Evolutionary conservation across 2,888 invertebrate species (phyloP), one percentile per base, ranked within the genome.

Genomic region (Eurytoma adleriae): DNA sequence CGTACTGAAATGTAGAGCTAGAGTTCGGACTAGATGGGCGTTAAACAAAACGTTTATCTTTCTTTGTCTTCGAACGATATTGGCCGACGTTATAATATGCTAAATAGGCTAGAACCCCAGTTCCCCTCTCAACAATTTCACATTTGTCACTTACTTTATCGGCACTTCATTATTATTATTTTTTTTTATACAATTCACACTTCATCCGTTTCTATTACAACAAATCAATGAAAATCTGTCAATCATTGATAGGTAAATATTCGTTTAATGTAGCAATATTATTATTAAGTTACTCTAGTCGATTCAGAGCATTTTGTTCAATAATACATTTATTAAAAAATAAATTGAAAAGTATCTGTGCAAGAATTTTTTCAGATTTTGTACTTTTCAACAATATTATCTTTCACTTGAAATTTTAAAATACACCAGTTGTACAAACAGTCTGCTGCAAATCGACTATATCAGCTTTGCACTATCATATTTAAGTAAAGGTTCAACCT

Each of bases 1-100:
- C 48, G 73, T 78, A 71, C 18, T 61, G 76, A 70, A 79, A 78
- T 70, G 57, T 83, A 83, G 70, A 81, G 79, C 79, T 80, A 83
- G 73, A 82, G 73, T 81, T 81, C 59, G 52, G 82, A 83, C 82
- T 83, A 83, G 82, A 83, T 83, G 80, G 69, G 70, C 76, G 54
- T 79, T 79, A 54, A 79, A 76, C 57, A 70, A 40, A 81, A 81
- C 70, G 57, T 79, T 71, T 61, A 71, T 75, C 48, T 78, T 75
- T 77, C 27, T 75, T 40, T 62, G 68, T 74, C 71, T 78, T 75
- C 27, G 20, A 71, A 72, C 54, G 52, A 74, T 72, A 76, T 74
- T 71, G 66, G 54, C 59, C 59, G 18, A 66, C 62, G 18, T 71
- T 70, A 75, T 30, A 57, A 68, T 69, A 64, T 69, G 52, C 68